These are phyloP conservation scores for Parnassius apollo DNA, from an alignment of 2,888 invertebrate genomes.

Conservation along the genomic window DNA sequence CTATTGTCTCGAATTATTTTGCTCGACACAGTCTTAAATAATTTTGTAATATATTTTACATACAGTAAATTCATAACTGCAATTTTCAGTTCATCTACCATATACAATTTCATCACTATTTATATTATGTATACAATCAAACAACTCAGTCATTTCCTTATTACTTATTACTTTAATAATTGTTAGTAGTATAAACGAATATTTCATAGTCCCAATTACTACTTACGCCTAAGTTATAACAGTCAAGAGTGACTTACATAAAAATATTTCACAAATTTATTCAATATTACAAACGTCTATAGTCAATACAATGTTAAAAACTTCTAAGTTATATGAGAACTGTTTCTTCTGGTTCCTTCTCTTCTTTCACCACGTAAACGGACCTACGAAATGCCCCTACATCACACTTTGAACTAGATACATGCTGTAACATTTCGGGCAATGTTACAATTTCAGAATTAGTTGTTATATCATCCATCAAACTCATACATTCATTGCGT, in stretches of 20 bases:
- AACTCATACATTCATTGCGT: conserved; percentile 69
- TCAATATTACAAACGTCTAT: conserved; percentile 19
- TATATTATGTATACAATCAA: conserved; percentile 20
- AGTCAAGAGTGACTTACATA: conserved; percentile 13
- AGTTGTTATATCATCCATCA: conserved; percentile 68
- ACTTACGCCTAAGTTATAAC: conserved; percentile 3
- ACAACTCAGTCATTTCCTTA: conserved; percentile 28
- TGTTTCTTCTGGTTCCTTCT: conserved; percentile 63
- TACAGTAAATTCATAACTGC: no score
- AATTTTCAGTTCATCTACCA: no score
- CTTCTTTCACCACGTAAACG: conserved; percentile 64
- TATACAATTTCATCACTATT: conserved; percentile 1
- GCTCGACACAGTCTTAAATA: no score
- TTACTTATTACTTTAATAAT: conserved; percentile 19
- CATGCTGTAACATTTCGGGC: conserved; percentile 74
- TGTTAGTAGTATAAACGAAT: conserved; percentile 17
- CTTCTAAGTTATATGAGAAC: conserved; percentile 56
- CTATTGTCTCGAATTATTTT: no score
- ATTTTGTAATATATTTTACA: no score
- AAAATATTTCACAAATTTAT: conserved; percentile 14
- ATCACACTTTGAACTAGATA: conserved; percentile 59
- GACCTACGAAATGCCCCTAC: conserved; percentile 65
- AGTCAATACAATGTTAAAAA: conserved; percentile 17
- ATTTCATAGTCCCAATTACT: conserved; percentile 1
- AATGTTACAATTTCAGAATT: conserved; percentile 69